phyloP scores from a whole-genome alignment of 2,888 invertebrate genomes.

The Papilio protenor region DNA sequence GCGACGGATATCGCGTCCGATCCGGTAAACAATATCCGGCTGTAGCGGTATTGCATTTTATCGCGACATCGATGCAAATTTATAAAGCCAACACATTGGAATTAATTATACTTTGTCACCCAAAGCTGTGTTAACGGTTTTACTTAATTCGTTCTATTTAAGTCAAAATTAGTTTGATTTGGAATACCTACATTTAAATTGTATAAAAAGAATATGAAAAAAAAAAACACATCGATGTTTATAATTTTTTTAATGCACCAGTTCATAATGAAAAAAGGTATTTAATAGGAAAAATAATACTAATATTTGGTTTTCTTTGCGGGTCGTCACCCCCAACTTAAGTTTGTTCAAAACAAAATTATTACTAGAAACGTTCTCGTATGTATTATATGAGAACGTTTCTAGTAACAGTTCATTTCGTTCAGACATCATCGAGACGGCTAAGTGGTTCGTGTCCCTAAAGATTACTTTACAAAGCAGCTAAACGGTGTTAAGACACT shows the following conservation, averaged over 20 bases:
- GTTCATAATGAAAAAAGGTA: too few species aligned
- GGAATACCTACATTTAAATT: too few species aligned
- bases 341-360: background rate
- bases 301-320: background rate
- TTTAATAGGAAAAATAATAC: too few species aligned
- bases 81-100: background rate
- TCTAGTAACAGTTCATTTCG: constrained; percentile 5
- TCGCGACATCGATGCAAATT: constrained; percentile 11
- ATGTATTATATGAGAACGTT: background rate
- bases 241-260: too few species aligned
- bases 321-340: background rate
- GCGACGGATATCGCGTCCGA: constrained; percentile 33
- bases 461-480: background rate
- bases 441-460: background rate
- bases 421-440: constrained; percentile 22
- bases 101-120: background rate
- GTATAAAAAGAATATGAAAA: too few species aligned
- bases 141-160: background rate
- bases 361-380: too few species aligned
- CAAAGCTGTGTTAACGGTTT: background rate
- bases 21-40: constrained; percentile 35
- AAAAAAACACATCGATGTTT: too few species aligned
- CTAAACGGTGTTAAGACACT: background rate
- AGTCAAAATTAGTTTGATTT: background rate
- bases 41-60: constrained; percentile 19